Conservation (phyloP, 2,888 invertebrate species). For the Matsumyia berberina region DNA sequence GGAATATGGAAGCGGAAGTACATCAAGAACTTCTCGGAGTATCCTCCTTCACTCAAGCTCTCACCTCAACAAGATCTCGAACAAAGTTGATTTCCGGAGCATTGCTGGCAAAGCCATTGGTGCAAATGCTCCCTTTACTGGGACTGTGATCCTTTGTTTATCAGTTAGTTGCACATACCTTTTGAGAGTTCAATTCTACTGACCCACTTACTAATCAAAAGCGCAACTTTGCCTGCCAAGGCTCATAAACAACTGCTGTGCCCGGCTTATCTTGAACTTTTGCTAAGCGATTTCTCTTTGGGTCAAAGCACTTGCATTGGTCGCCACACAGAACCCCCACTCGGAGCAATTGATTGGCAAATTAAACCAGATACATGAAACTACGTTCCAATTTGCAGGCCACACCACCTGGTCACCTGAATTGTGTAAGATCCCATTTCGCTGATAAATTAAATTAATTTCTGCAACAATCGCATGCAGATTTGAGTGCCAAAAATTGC, state of each 20-base stretch:
- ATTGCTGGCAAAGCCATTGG: too few species aligned
- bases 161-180: constrained; percentile 4
- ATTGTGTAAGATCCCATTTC: constrained; percentile 54
- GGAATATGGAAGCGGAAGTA: too few species aligned
- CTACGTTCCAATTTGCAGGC: constrained; percentile 3
- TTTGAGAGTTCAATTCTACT: constrained; percentile 6
- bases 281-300: constrained; percentile 1
- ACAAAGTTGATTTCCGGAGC: too few species aligned
- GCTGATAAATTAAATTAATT: constrained; percentile 44
- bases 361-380: constrained; percentile 22
- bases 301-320: constrained; percentile 36
- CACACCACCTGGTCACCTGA: constrained; percentile 38
- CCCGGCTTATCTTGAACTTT: constrained; percentile 28
- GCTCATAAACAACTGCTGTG: background rate
- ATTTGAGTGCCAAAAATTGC: constrained; percentile 59
- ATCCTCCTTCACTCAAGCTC: too few species aligned
- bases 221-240: background rate
- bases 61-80: too few species aligned
- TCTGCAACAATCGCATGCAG: constrained; percentile 13
- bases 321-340: background rate
- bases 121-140: too few species aligned
- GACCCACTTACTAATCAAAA: constrained; percentile 20
- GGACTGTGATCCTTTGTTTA: too few species aligned
- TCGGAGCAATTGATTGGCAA: background rate
- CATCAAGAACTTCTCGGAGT: too few species aligned